Evolutionary conservation across 2,888 invertebrate genomes (phyloP).

Genomic region (Tipula helvola): DNA sequence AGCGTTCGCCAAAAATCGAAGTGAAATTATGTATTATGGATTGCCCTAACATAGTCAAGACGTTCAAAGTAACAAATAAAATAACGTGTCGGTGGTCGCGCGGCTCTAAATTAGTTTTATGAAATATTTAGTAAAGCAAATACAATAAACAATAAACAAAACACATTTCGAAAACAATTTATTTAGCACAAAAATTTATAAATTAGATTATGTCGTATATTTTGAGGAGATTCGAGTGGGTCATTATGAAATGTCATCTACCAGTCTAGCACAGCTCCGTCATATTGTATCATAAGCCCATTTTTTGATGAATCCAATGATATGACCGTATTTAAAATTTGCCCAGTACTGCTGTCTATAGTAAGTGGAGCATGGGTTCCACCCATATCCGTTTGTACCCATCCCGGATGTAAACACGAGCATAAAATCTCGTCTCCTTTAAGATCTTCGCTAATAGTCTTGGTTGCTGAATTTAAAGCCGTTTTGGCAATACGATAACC

Average conservation of each 20-base stretch:
- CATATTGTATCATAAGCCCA: slow-evolving; percentile 66
- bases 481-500: slow-evolving; percentile 65
- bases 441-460: not conserved
- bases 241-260: slow-evolving; percentile 29
- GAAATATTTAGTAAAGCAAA: not conserved
- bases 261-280: slow-evolving; percentile 64
- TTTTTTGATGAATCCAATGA: slow-evolving; percentile 50
- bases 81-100: too few species aligned
- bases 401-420: slow-evolving; percentile 26
- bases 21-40: too few species aligned
- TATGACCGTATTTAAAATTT: slow-evolving; percentile 52
- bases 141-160: not conserved
- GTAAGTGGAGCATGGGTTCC: slow-evolving; percentile 66
- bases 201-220: not conserved
- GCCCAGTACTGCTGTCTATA: slow-evolving; percentile 49
- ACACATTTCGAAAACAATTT: not conserved
- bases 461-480: not conserved
- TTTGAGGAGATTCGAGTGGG: not conserved
- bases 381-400: slow-evolving; percentile 87
- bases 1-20: too few species aligned
- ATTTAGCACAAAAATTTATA: not conserved
- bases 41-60: too few species aligned
- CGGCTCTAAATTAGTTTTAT: not conserved
- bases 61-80: too few species aligned
- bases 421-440: not conserved